These are phyloP conservation scores for Aplodontia rufa DNA, from an alignment of 2,113 vertebrate genomes.

Conservation along the genomic window DNA sequence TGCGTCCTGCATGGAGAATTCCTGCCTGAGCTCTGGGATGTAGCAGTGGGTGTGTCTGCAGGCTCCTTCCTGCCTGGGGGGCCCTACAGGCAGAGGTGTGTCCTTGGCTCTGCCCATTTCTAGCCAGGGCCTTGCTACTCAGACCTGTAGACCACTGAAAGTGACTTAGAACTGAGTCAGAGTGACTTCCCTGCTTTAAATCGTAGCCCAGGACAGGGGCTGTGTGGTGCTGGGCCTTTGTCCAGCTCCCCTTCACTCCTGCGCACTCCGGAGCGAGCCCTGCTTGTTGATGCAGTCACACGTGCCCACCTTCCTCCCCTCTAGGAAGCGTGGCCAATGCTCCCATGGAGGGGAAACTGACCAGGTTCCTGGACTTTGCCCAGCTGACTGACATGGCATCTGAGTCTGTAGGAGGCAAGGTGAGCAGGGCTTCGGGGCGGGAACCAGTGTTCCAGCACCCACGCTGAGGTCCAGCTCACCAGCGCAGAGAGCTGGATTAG, in stretches of 20 bases:
- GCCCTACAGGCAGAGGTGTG: no score
- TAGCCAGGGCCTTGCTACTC: no score
- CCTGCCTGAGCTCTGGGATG: no score
- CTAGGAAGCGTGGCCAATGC: slow-evolving; percentile 18
- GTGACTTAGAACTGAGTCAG: neutral
- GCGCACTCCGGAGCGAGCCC: no score
- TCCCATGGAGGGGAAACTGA: slow-evolving; percentile 36
- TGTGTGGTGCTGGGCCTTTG: accelerated
- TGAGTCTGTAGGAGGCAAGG: slow-evolving; percentile 70
- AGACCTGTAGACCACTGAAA: neutral
- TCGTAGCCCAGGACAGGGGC: no score
- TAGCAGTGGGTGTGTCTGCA: no score
- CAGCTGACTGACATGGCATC: slow-evolving; percentile 73
- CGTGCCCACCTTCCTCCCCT: accelerated
- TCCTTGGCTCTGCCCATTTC: no score
- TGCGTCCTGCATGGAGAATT: no score
- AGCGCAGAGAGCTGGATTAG: accelerated
- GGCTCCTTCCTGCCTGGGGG: no score
- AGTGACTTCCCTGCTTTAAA: no score
- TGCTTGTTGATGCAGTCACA: neutral
- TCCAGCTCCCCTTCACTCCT: no score
- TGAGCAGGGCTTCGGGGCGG: neutral
- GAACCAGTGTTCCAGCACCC: accelerated
- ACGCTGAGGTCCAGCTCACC: neutral
- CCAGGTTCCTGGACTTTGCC: slow-evolving; percentile 61